Evolutionary conservation across 2,797 vertebrate genomes (phyloP).

Genomic region (Hippoglossus hippoglossus): DNA sequence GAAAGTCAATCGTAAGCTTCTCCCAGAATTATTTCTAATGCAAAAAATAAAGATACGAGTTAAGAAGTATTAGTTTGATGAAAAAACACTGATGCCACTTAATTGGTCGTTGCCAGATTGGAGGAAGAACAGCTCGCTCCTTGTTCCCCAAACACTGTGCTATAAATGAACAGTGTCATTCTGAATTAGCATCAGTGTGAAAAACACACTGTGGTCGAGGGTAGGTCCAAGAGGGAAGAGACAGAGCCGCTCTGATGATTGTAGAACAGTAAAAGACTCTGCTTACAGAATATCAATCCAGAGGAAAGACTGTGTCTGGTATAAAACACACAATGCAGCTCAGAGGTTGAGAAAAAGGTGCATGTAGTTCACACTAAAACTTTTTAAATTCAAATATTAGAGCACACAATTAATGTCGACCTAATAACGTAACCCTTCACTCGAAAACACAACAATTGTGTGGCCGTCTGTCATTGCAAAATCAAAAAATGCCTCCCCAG

Average conservation of each 20-base stretch:
- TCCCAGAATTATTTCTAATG: background rate
- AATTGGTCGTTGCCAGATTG: constrained; percentile 31
- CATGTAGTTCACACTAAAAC: constrained; percentile 18
- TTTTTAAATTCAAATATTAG: constrained; percentile 24
- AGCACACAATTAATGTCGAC: constrained; percentile 44
- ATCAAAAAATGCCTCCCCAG: constrained; percentile 13
- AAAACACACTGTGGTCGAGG: constrained; percentile 77
- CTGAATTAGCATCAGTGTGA: constrained; percentile 54
- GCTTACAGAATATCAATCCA: constrained; percentile 70
- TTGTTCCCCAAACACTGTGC: constrained; percentile 37
- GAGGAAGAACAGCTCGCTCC: constrained; percentile 41
- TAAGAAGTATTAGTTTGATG: background rate
- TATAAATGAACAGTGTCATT: constrained; percentile 54
- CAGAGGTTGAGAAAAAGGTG: constrained; percentile 33
- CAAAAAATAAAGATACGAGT: background rate
- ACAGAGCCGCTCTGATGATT: constrained; percentile 80
- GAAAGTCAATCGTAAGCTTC: background rate
- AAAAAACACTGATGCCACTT: constrained; percentile 18
- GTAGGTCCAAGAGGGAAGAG: constrained; percentile 81
- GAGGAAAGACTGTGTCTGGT: constrained; percentile 53
- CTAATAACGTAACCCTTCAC: constrained; percentile 21
- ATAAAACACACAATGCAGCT: constrained; percentile 64
- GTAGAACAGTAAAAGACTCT: constrained; percentile 74
- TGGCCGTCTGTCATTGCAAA: background rate
- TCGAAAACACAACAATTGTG: constrained; percentile 26